Conservation (phyloP, 2,797 vertebrate genomes). For the Acanthurus tractus region DNA sequence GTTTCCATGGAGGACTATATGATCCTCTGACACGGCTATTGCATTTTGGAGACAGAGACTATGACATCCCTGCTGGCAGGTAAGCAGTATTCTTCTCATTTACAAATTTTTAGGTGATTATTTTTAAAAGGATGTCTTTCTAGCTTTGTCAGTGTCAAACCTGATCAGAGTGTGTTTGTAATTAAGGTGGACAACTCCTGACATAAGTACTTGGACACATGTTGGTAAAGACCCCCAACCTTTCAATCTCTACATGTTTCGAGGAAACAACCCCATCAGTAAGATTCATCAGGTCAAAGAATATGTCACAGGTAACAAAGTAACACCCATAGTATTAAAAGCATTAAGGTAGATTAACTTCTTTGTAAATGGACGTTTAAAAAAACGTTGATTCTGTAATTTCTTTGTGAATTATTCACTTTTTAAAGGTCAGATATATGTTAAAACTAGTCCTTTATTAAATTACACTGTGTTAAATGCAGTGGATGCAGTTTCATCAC, state of each 20-base stretch:
- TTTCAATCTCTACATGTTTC: constrained; percentile 99
- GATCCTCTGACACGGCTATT: constrained; percentile 96
- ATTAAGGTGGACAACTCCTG: constrained; percentile 95
- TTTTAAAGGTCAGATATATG: background rate
- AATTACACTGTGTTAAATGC: background rate
- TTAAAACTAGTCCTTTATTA: background rate
- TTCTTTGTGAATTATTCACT: background rate
- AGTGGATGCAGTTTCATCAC: background rate
- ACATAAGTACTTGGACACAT: constrained; percentile 96
- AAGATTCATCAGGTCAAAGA: constrained; percentile 98
- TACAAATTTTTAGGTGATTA: background rate
- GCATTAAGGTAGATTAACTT: background rate
- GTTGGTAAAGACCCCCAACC: constrained; percentile 95
- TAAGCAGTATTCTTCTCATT: constrained; percentile 20
- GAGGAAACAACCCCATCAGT: constrained; percentile 97
- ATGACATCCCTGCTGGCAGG: constrained; percentile 95
- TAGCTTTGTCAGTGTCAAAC: background rate
- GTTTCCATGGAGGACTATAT: constrained; percentile 96
- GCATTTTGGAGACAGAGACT: constrained; percentile 97
- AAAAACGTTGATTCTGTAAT: background rate
- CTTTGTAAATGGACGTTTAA: background rate
- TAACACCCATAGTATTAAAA: background rate
- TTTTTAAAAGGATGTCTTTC: background rate
- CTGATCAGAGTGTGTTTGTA: constrained; percentile 31
- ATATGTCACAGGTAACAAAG: constrained; percentile 95